Conservation (phyloP, 2,797 vertebrate genomes). For the Centropyge bicolor region DNA sequence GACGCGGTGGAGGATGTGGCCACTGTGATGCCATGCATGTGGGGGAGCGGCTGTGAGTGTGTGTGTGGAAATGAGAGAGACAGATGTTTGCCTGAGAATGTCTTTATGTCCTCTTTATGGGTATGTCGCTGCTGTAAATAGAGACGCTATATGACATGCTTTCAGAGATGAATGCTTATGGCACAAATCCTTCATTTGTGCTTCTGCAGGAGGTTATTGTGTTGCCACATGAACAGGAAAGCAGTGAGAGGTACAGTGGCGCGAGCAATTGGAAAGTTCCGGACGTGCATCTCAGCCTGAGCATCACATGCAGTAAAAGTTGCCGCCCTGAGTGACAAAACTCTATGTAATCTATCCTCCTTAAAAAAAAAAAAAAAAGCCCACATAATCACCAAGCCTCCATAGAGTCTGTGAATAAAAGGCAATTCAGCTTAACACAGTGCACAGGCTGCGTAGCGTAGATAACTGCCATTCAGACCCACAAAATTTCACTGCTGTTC, state of each 20-base stretch:
- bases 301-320: slow-evolving; percentile 36
- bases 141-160: slow-evolving; percentile 16
- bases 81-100: slow-evolving; percentile 45
- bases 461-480: slow-evolving; percentile 68
- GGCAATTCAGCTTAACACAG: slow-evolving; percentile 59
- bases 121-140: slow-evolving; percentile 37
- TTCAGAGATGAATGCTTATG: slow-evolving; percentile 29
- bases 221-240: slow-evolving; percentile 13
- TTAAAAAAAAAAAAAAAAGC: slow-evolving; percentile 37
- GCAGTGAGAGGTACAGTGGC: neutral
- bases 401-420: slow-evolving; percentile 55
- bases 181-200: slow-evolving; percentile 23
- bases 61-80: slow-evolving; percentile 16
- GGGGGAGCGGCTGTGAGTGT: neutral
- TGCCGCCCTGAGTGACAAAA: slow-evolving; percentile 44
- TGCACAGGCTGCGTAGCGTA: slow-evolving; percentile 52
- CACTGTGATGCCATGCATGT: slow-evolving; percentile 51
- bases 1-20: slow-evolving; percentile 54
- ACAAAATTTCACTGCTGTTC: slow-evolving; percentile 53
- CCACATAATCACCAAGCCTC: slow-evolving; percentile 49
- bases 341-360: slow-evolving; percentile 66
- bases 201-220: slow-evolving; percentile 14
- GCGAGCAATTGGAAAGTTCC: neutral
- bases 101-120: slow-evolving; percentile 28
- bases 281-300: neutral